Conservation (phyloP, 2,888 invertebrate species). For the Petrolisthes cinctipes region DNA sequence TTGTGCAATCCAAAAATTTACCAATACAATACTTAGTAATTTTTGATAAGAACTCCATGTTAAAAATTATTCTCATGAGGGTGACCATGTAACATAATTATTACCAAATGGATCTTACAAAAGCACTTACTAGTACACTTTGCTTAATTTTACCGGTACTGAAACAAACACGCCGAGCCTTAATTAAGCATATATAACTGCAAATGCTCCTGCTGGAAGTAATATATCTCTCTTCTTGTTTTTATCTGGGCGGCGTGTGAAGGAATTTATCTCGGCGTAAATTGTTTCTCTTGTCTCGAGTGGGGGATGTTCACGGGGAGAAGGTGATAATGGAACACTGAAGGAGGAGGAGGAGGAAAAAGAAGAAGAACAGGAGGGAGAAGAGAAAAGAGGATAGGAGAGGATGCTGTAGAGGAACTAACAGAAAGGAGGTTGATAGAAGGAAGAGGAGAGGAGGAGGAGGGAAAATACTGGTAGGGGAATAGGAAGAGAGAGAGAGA, state of each 20-base stretch:
- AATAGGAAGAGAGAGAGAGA: background rate
- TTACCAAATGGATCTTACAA: no score
- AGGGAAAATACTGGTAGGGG: background rate
- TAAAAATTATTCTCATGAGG: no score
- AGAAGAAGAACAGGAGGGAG: background rate
- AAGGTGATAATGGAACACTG: background rate
- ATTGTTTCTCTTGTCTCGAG: background rate
- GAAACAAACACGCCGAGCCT: no score
- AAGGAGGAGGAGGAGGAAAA: background rate
- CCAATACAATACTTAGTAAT: no score
- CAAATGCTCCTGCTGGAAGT: background rate
- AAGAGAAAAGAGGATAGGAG: background rate
- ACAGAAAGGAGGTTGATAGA: background rate
- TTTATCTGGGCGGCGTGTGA: background rate
- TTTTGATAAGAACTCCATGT: no score
- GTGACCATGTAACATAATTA: no score
- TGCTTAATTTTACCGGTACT: no score
- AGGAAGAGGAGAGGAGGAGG: background rate
- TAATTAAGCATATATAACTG: background rate
- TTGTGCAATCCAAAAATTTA: no score
- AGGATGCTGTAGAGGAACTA: background rate
- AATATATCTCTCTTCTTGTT: background rate
- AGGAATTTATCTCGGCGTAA: conserved; percentile 1
- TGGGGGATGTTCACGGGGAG: background rate
- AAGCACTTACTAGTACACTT: no score